Base-by-base conservation (phyloP, 1,140 invertebrate genomes). In the Pomacea maculata region DNA sequence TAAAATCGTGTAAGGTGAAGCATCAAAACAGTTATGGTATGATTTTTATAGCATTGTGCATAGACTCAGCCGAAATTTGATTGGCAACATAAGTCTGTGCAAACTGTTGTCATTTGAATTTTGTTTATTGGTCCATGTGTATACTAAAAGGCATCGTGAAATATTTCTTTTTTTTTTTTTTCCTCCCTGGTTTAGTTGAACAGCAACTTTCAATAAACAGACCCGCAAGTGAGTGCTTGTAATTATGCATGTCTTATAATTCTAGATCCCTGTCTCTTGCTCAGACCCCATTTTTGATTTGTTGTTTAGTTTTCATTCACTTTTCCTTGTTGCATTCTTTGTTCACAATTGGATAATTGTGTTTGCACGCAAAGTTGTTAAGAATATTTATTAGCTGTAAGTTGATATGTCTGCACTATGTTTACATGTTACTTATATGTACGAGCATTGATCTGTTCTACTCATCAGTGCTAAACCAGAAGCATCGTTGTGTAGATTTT, bases 171-270 rank as follows among this genome's bases (percentile, higher is more conserved):
- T 25, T 25, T 25, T 25, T 25, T 70, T 78, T 78, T 45, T 70
- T 70, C 70, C 64, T 61, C 45, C 64, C 70, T 78, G 65, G 52
- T 70, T 78, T 71, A 78, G 77, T 78, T 78, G 77, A 78, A 65
- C 77, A 78, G 67, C 77, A 78, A 65, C 77, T 78, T 78, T 78
- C 77, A n/a, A 78, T 78, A 78, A 78, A 78, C 70, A 65, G 77
- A 25, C 77, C 77, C 12, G 77, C 77, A 78, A 78, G 77, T 78
- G 67, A 78, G 77, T 78, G 67, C 21, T 11, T 70, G 67, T 70
- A 21, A 45, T 70, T 70, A 34, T 70, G 67, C 67, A 70, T 70
- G 29, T n/a, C 12, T 70, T 11, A 12, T 11, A 34, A 25, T n/a
- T 70, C 21, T 70, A 70, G 67, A 34, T 25, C 29, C 29, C 67